Evolutionary conservation across 1,140 invertebrate genomes (phyloP), one percentile per base, ranked within the genome.

Genomic region (Seison nebaliae): DNA sequence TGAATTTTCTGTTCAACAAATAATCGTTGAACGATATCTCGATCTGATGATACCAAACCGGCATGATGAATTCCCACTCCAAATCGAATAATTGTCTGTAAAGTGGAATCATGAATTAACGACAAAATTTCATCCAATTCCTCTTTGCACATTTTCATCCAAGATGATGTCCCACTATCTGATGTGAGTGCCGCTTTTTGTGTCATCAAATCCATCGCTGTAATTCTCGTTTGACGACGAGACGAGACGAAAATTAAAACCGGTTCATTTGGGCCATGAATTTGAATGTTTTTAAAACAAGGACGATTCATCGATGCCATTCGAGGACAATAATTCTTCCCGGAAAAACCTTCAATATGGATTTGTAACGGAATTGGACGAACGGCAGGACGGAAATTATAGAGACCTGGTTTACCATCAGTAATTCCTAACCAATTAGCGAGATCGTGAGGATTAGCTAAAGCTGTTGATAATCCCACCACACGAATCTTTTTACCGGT

Each of bases 261-360:
- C 0, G 91, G 88, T 49, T 91, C 71, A 5, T 62, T 56, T 0
- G 81, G 79, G 0, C 84, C 86, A 57, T 94, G 77, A 36, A 77
- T 73, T 35, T 73, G 68, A 43, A 96, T 91, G 1, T 65, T 66
- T 62, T 84, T 75, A 60, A 79, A 98, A 3, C 78, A 75, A n/a
- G 91, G 86, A 51, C 84, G 78, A 59, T 98, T 98, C 91, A 98
- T 98, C 0, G 83, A 79, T 23, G 84, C 77, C 91, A 98, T 98
- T 40, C 91, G 67, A 0, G 91, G 88, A 54, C 91, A 98, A 60
- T 96, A 98, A 56, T 98, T 81, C 48, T 91, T 83, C 0, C 81
- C 84, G 1, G 79, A 72, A 55, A 80, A 91, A 1, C 83, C 83
- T 38, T 70, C 65, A 38, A 88, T 78, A 49, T 91, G 81, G 20